Evolutionary conservation across 2,797 vertebrate genomes (phyloP).

Genomic region (Coregonus sp.): DNA sequence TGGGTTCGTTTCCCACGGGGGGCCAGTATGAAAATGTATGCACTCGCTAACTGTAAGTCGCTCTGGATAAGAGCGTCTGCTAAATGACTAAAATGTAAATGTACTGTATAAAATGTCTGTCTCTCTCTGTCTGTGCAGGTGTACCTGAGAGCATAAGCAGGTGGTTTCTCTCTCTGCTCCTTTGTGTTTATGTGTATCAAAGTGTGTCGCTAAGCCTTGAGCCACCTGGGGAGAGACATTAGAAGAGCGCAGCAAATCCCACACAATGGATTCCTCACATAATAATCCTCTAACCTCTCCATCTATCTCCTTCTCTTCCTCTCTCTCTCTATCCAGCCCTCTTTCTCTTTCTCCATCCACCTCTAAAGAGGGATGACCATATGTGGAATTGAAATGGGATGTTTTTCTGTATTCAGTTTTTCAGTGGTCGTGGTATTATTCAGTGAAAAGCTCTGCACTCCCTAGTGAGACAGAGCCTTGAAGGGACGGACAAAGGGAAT

Average conservation of each 20-base stretch:
- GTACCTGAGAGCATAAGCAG: not conserved
- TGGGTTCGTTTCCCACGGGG: no score
- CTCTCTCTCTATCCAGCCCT: conserved; percentile 1
- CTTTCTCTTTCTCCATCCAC: conserved; percentile 7
- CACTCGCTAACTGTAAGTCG: no score
- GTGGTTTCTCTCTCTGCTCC: not conserved
- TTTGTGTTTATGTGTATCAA: conserved; percentile 5
- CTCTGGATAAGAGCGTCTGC: no score
- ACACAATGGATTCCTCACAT: conserved; percentile 11
- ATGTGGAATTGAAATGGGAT: conserved; percentile 48
- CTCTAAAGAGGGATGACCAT: conserved; percentile 39
- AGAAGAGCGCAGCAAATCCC: conserved; percentile 22
- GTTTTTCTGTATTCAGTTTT: conserved; percentile 33
- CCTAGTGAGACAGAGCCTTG: conserved; percentile 50
- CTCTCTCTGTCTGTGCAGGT: not conserved
- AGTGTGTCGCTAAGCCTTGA: conserved; percentile 21
- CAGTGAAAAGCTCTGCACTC: conserved; percentile 37
- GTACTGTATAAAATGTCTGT: not conserved
- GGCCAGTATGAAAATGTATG: no score
- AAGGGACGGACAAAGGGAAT: conserved; percentile 69
- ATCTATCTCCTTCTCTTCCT: not conserved
- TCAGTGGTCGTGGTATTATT: conserved; percentile 53
- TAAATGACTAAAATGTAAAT: not conserved
- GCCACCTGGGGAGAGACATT: conserved; percentile 15
- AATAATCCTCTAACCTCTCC: conserved; percentile 23